Evolutionary conservation across 2,113 vertebrate genomes (phyloP), one percentile per base, ranked within the genome.

Genomic region (Elanoides forficatus): DNA sequence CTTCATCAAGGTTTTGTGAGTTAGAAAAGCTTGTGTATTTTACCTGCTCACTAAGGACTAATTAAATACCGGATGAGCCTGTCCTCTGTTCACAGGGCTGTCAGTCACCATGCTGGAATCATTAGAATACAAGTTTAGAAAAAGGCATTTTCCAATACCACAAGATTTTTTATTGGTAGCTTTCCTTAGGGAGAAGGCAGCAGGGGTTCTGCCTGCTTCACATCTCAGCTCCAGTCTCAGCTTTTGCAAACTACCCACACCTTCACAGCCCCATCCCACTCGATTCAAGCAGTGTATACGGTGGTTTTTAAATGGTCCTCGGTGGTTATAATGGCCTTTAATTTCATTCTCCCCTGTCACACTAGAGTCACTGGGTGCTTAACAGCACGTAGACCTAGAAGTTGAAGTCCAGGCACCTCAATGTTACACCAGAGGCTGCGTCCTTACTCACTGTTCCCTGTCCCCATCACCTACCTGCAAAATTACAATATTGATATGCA

Each of bases 391-490:
- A 38, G 47, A 22, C 11, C 13, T 15, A 7, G 2, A 43, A 55
- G 20, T 0, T 38, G 25, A 72, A 22, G 9, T 34, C 29, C 58
- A 30, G 18, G 38, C 4, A 80, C 15, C 30, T 27, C 29, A 17
- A 3, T 1, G 1, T 56, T 9, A 27, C 3, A 4, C 32, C 40
- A 47, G 23, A 87, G 42, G 8, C n/a, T 13, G 11, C 2, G 9
- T 40, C 63, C 32, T 66, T 29, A 38, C 38, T 32, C 0, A 0
- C 34, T 59, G 16, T 15, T 55, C 43, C 86, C 66, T 0, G 0
- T 34, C 50, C 14, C 30, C 63, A 84, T 20, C 50, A 67, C 60
- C 47, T 13, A 67, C 56, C 55, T 79, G 27, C 52, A 50, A 43
- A 85, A 40, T 30, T 9, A 79, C 25, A 29, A 13, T 11, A 55